Conservation (phyloP, 2,797 vertebrate species). For the Passerculus sandwichensis region DNA sequence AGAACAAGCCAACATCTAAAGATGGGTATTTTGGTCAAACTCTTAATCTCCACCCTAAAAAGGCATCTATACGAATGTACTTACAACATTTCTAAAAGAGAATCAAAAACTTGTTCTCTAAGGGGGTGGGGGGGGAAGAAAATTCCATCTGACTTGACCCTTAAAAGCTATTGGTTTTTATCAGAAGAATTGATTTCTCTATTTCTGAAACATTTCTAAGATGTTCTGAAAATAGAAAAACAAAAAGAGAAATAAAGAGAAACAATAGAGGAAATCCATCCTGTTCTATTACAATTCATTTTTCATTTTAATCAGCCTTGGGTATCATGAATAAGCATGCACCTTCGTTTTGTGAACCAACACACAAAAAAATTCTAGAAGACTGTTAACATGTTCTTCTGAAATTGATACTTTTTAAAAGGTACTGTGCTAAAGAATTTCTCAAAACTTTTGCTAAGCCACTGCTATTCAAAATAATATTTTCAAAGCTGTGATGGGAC, state of each 20-base stretch:
- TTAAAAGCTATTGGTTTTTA: neutral
- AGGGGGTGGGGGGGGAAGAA: neutral
- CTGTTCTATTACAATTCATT: neutral
- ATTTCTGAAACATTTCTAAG: neutral
- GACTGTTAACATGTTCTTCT: neutral
- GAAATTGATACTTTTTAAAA: neutral
- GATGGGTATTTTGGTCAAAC: neutral
- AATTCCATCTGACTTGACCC: neutral
- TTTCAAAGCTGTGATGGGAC: neutral
- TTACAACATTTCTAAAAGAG: neutral
- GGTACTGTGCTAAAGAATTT: neutral
- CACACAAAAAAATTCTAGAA: neutral
- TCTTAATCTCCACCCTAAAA: neutral
- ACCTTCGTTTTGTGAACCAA: neutral
- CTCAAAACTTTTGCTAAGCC: neutral
- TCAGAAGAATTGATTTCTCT: neutral
- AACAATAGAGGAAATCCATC: neutral
- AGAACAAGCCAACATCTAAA: neutral
- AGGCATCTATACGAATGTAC: neutral
- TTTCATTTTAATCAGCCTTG: neutral
- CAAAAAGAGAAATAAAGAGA: neutral
- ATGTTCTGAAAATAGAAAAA: neutral
- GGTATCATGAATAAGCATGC: neutral
- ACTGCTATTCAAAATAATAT: neutral
- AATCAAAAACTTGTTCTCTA: neutral